phyloP scores from a whole-genome alignment of 2,888 invertebrate species.

The Scaptomyza polygonia region DNA sequence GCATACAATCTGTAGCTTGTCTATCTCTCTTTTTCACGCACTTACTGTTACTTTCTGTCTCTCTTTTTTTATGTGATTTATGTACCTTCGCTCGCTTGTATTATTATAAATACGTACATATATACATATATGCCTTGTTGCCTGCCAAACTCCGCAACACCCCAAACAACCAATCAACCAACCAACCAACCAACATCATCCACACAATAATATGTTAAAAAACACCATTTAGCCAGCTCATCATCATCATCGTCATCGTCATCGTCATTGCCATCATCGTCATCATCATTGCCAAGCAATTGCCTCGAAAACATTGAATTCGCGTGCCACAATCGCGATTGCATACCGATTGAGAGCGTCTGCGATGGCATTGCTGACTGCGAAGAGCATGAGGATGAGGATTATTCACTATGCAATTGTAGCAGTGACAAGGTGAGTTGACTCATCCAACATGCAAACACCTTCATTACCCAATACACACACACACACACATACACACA shows the following conservation, averaged over 20 bases:
- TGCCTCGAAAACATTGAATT: constrained; percentile 85
- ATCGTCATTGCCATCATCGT: constrained; percentile 37
- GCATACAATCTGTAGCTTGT: constrained; percentile 10
- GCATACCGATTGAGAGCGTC: constrained; percentile 90
- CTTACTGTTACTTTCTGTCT: constrained; percentile 46
- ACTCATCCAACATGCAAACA: not conserved
- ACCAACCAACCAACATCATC: constrained; percentile 27
- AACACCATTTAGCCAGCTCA: constrained; percentile 60
- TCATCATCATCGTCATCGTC: constrained; percentile 37
- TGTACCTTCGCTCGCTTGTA: constrained; percentile 53
- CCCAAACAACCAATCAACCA: constrained; percentile 17
- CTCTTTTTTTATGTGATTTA: constrained; percentile 55
- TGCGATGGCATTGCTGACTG: constrained; percentile 95
- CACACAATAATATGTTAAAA: constrained; percentile 32
- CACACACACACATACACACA: constrained; percentile 5
- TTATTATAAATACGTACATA: constrained; percentile 52
- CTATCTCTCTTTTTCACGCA: constrained; percentile 11
- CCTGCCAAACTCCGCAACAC: constrained; percentile 47
- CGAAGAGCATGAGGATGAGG: constrained; percentile 89
- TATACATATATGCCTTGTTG: constrained; percentile 54
- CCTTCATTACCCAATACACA: constrained; percentile 1
- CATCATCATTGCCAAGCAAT: constrained; percentile 41
- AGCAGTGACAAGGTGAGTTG: constrained; percentile 83
- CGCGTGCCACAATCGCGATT: constrained; percentile 86
- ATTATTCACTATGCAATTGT: constrained; percentile 83